A percentile compares a stretch with the other conserved stretches of the same genome.
Conservation (phyloP, 2,113 vertebrate genomes). For the Xerus inauris region DNA sequence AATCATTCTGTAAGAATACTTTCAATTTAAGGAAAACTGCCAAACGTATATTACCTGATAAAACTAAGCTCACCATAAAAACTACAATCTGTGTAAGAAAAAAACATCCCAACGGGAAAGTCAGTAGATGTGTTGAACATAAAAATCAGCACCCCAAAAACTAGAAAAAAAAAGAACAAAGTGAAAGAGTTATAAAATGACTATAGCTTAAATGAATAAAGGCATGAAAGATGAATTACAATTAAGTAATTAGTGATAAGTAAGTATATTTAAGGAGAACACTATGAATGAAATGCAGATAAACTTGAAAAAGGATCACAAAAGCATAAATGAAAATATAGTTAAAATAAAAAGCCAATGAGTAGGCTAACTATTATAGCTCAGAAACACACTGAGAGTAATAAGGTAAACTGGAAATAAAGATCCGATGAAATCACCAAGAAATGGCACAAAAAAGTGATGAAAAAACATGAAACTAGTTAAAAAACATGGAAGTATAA, state of each 20-base stretch:
- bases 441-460: neutral
- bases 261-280: neutral
- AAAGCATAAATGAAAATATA: neutral
- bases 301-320: neutral
- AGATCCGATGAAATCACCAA: neutral
- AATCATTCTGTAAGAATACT: neutral
- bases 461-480: neutral
- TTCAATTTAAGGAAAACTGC: neutral
- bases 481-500: neutral
- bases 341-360: neutral
- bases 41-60: neutral
- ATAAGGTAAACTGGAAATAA: neutral
- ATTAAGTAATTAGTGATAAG: neutral
- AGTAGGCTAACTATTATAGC: neutral
- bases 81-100: neutral
- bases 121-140: neutral
- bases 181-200: neutral
- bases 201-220: neutral
- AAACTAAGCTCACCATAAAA: neutral
- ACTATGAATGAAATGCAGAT: neutral
- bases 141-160: neutral
- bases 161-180: neutral
- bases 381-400: neutral
- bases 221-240: neutral
- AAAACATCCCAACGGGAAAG: neutral